These are phyloP conservation scores for Hormiphora californensis DNA, from an alignment of 37 sponge, comb jelly and placozoan species.

Conservation along the genomic window DNA sequence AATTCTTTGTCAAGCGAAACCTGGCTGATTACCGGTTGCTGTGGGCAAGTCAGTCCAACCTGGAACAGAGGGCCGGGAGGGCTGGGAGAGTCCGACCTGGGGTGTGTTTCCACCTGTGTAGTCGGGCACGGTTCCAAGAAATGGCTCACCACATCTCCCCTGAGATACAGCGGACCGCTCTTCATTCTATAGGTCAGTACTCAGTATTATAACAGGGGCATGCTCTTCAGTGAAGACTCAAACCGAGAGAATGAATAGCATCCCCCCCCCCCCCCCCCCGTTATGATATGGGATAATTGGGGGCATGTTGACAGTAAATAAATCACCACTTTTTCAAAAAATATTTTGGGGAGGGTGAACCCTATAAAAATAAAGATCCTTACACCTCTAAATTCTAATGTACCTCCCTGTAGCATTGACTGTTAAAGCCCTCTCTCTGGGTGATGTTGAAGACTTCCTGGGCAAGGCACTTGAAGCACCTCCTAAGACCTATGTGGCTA, in stretches of 20 bases:
- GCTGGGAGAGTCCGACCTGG: slow-evolving; percentile 73
- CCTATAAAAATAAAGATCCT: too few relatives aligned
- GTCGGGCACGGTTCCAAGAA: slow-evolving; percentile 60
- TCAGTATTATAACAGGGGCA: too few relatives aligned
- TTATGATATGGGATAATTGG: too few relatives aligned
- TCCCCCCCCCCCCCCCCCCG: too few relatives aligned
- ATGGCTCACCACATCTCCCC: slow-evolving; percentile 69
- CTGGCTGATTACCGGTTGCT: slow-evolving; percentile 67
- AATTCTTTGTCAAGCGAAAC: slow-evolving; percentile 70
- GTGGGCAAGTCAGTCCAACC: slow-evolving; percentile 73
- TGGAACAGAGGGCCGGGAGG: slow-evolving; percentile 75
- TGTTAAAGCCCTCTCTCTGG: slow-evolving; percentile 70
- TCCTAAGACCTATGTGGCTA: slow-evolving; percentile 55
- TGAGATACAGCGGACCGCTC: slow-evolving; percentile 73
- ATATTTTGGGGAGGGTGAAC: too few relatives aligned
- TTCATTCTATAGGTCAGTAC: too few relatives aligned
- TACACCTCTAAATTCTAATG: too few relatives aligned
- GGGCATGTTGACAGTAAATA: too few relatives aligned
- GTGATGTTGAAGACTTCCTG: slow-evolving; percentile 62
- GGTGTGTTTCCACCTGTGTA: slow-evolving; percentile 79
- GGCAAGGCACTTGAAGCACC: slow-evolving; percentile 65
- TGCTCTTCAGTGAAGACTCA: too few relatives aligned
- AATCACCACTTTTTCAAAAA: too few relatives aligned
- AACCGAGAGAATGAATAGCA: too few relatives aligned
- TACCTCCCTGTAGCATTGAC: slow-evolving; percentile 64